Percentiles rank a stretch among this genome's conserved stretches.
phyloP scores from a whole-genome alignment of 2,797 vertebrate species.

The Acrocephalus scirpaceus region DNA sequence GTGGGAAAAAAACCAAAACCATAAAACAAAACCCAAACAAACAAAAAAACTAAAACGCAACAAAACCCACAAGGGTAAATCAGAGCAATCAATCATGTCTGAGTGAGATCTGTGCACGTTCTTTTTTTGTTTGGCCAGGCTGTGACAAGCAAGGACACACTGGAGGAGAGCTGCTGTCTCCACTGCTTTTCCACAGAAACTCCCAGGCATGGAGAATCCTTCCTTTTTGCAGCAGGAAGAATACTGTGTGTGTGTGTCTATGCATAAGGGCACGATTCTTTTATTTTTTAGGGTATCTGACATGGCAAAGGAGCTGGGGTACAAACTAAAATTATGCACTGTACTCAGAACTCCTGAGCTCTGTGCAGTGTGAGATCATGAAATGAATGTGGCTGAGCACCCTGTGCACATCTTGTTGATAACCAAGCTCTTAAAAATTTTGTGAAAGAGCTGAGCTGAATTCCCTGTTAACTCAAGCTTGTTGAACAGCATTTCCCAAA shows the following conservation, averaged over 20 bases:
- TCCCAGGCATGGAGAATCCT: neutral
- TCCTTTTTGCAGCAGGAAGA: neutral
- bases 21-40: neutral
- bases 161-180: neutral
- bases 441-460: neutral
- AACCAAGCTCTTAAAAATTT: neutral
- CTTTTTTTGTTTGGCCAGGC: neutral
- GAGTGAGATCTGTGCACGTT: rapidly evolving
- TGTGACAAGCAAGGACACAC: neutral
- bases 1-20: neutral
- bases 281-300: neutral
- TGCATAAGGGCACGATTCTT: rapidly evolving
- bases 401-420: neutral
- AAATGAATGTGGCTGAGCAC: neutral
- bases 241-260: rapidly evolving
- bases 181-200: neutral
- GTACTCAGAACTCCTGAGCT: neutral
- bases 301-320: neutral
- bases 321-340: neutral
- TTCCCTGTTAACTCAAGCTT: neutral
- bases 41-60: neutral
- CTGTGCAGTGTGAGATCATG: neutral
- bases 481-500: neutral
- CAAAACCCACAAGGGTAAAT: neutral
- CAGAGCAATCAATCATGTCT: neutral